Evolutionary conservation across 2,113 vertebrate species (phyloP), one percentile per base, ranked within the genome.

Genomic region (Bucco capensis): DNA sequence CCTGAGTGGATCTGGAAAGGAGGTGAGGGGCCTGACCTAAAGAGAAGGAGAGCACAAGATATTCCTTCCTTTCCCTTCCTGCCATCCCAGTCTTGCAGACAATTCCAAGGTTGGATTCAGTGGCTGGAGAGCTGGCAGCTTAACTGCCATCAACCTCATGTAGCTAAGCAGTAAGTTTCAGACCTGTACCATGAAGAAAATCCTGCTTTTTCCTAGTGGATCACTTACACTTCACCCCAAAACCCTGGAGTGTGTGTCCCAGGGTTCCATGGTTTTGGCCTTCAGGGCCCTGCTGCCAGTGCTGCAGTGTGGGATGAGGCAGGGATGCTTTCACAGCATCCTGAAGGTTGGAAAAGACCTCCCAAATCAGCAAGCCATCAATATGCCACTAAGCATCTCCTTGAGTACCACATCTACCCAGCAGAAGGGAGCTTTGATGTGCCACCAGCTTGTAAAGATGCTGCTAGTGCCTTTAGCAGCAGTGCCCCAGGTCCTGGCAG

Each of bases 371-470:
- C n/a, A n/a, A n/a, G n/a, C n/a, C n/a, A n/a, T n/a, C n/a, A n/a
- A n/a, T n/a, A n/a, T n/a, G n/a, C n/a, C n/a, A n/a, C n/a, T n/a
- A n/a, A n/a, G n/a, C n/a, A n/a, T n/a, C n/a, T n/a, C n/a, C n/a
- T n/a, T n/a, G n/a, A n/a, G n/a, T n/a, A n/a, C n/a, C n/a, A n/a
- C n/a, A n/a, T n/a, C n/a, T n/a, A n/a, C n/a, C n/a, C n/a, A n/a
- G n/a, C n/a, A 70, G 65, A 66, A 72, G 46, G 1, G 4, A 92
- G 15, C 53, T 35, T 13, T 42, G 49, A 50, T 81, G 65, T 50
- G 53, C 57, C 33, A 78, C 14, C 62, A 85, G 60, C 46, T 28
- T 87, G 62, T 46, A 93, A 86, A 93, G 93, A 79, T 30, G 72
- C 24, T 19, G 30, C 37, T 22, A 70, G 33, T 22, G 10, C 19